A percentile compares a stretch with the other conserved stretches of the same genome.
These are phyloP conservation scores for Zapus hudsonius DNA, from an alignment of 2,113 vertebrate species.

Conservation along the genomic window DNA sequence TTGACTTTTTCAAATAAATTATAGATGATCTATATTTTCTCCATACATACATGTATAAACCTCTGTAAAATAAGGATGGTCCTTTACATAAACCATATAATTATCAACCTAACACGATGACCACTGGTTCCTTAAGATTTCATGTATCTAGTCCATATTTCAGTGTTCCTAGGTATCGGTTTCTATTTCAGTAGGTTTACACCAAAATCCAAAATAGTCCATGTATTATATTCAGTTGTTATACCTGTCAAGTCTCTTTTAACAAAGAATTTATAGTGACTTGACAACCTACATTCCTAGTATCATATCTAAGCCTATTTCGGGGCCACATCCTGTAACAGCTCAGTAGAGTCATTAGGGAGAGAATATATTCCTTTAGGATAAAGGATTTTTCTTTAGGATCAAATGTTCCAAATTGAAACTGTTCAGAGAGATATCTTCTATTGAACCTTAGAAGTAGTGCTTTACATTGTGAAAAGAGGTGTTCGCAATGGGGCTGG, in stretches of 20 bases:
- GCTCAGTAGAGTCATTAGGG: not conserved
- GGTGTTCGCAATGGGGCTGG: not conserved
- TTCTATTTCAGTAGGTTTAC: constrained; percentile 43
- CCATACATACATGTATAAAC: not conserved
- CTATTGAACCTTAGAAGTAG: not conserved
- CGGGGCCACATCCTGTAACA: not conserved
- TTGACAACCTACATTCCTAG: not conserved
- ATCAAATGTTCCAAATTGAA: constrained; percentile 48
- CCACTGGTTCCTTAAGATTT: constrained; percentile 3
- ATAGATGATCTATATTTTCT: not conserved
- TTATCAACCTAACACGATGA: constrained; percentile 40
- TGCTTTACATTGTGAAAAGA: constrained; percentile 28
- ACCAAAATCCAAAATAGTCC: not conserved
- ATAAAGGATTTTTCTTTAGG: constrained; percentile 26
- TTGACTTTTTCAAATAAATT: constrained; percentile 30
- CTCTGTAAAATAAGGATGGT: constrained; percentile 27
- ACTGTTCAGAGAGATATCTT: not conserved
- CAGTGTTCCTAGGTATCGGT: not conserved
- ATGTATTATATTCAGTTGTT: not conserved
- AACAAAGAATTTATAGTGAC: constrained; percentile 15
- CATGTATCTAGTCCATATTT: not conserved
- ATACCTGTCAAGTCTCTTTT: not conserved
- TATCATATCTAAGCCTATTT: not conserved
- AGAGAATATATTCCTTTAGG: not conserved
- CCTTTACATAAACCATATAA: not conserved